Evolutionary conservation across 2,113 vertebrate species (phyloP).

Genomic region (Megaleporinus macrocephalus): DNA sequence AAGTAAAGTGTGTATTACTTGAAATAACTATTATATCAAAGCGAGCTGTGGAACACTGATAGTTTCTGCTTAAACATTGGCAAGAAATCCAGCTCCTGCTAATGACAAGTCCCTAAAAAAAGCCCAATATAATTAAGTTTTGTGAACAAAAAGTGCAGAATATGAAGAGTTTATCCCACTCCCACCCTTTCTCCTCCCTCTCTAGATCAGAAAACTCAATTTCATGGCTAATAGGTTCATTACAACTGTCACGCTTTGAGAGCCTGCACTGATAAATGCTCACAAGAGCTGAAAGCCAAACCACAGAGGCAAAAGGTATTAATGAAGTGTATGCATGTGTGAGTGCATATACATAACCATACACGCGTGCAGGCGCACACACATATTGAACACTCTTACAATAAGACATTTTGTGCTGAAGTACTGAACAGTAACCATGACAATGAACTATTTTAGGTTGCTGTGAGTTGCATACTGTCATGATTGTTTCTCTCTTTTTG

Average conservation of each 20-base stretch:
- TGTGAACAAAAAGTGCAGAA: constrained; percentile 68
- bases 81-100: constrained; percentile 43
- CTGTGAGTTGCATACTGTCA: constrained; percentile 30
- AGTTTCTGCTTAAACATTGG: constrained; percentile 20
- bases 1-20: neutral
- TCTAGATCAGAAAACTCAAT: constrained; percentile 78
- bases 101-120: constrained; percentile 17
- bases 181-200: constrained; percentile 58
- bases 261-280: constrained; percentile 69
- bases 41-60: constrained; percentile 8
- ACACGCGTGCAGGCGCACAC: constrained; percentile 1
- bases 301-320: constrained; percentile 61
- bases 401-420: constrained; percentile 24
- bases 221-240: constrained; percentile 81
- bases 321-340: constrained; percentile 56
- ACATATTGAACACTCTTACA: constrained; percentile 18
- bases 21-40: constrained; percentile 6
- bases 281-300: constrained; percentile 66
- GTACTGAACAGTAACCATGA: constrained; percentile 45
- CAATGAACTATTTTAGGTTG: constrained; percentile 38
- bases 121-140: constrained; percentile 64
- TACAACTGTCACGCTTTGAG: constrained; percentile 72
- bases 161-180: constrained; percentile 55
- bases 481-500: constrained; percentile 28
- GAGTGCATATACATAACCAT: neutral